phyloP scores from a whole-genome alignment of 2,797 vertebrate species.

The Pipistrellus kuhlii region DNA sequence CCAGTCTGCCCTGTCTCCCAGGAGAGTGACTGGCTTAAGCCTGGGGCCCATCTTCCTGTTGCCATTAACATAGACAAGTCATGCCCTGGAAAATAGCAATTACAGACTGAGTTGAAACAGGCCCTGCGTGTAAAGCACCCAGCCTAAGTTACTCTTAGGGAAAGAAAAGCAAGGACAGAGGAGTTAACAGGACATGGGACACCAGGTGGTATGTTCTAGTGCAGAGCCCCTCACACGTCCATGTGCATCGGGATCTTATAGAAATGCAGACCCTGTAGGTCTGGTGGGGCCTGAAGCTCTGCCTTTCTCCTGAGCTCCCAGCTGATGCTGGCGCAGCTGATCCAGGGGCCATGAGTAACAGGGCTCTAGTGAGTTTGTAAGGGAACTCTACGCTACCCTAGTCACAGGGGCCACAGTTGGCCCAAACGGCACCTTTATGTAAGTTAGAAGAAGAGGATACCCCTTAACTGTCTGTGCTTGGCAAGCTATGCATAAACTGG shows the following conservation, averaged over 20 bases:
- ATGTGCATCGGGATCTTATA: neutral
- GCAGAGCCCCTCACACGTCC: neutral
- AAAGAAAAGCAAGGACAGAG: neutral
- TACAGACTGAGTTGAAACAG: neutral
- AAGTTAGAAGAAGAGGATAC: neutral
- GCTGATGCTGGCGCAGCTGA: neutral
- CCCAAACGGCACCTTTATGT: neutral
- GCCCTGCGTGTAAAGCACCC: neutral
- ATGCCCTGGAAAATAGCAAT: neutral
- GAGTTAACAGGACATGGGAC: neutral
- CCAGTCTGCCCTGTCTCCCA: neutral
- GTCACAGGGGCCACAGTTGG: constrained; percentile 5
- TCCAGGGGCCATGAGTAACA: neutral
- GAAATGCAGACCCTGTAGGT: neutral
- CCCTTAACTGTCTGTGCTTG: constrained; percentile 5
- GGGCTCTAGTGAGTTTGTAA: neutral
- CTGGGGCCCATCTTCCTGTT: neutral
- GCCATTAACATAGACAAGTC: neutral
- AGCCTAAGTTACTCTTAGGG: neutral
- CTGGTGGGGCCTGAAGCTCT: neutral
- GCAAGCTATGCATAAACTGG: constrained; percentile 45
- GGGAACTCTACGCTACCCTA: neutral
- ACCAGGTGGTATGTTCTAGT: neutral
- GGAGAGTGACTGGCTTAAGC: neutral
- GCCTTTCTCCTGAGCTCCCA: neutral